Evolutionary conservation across 2,113 vertebrate genomes (phyloP), one percentile per base, ranked within the genome.

Genomic region (Psittacara wagleri): DNA sequence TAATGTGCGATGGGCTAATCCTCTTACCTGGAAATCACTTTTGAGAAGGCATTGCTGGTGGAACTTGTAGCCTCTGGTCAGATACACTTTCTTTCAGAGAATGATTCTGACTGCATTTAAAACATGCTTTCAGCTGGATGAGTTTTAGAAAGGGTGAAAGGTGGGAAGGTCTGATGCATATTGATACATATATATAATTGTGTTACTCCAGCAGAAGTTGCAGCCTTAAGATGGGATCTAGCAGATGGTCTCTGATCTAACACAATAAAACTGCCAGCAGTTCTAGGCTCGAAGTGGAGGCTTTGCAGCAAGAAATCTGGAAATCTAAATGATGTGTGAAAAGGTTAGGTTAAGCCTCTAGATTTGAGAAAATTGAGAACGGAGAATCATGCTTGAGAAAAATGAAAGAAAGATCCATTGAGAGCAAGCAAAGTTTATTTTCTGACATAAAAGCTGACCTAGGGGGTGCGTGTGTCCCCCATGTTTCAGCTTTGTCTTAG

Each of bases 261-360:
- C 33, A 3, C 80, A 85, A 84, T 46, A 69, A 61, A 95, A 70
- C 48, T 89, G 57, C 88, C 83, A 88, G 73, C 68, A 93, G 76
- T 93, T 93, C 41, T 37, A 66, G 51, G 66, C 73, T 88, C 44
- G 13, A 86, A 90, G 48, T 61, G 64, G 66, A 95, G 44, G 20
- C 59, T 92, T 92, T 92, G 39, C 72, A 86, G 44, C 11, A 84
- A 78, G 86, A 89, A 89, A 82, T 94, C 17, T 82, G 62, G 70
- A 94, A 78, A 64, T 84, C 20, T 89, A 49, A 89, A 79, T 91
- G 66, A 39, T 0, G 3, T 64, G 46, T 7, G 22, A 83, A 90
- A 87, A 92, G 83, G 90, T 83, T 94, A 93, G 43, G 39, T 70
- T 79, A 61, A 88, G 28, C 39, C 73, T 35, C n/a, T n/a, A n/a